Percentiles rank a stretch among this genome's conserved stretches.
These are phyloP conservation scores for Saguinus imperator DNA, from an alignment of 2,113 vertebrate species.

Conservation along the genomic window DNA sequence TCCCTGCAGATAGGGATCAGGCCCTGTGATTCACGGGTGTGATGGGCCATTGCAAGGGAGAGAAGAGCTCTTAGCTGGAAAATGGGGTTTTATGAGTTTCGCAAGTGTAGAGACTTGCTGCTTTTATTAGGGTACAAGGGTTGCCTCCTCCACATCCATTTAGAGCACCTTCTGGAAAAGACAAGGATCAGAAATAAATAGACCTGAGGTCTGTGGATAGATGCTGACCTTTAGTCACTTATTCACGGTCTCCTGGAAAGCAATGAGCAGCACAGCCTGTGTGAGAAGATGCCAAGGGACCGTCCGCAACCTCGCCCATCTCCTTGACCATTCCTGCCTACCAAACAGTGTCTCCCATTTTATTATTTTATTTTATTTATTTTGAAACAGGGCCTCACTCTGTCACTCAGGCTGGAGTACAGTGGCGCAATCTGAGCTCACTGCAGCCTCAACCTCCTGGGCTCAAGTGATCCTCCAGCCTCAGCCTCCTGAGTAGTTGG, in stretches of 20 bases:
- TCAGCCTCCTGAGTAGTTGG: too few relatives aligned
- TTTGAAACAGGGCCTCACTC: too few relatives aligned
- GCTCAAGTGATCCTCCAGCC: too few relatives aligned
- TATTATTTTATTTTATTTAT: too few relatives aligned
- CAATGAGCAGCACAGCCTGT: rapidly evolving
- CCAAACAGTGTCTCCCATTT: rapidly evolving
- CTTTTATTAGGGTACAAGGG: not conserved
- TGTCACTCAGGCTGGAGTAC: too few relatives aligned
- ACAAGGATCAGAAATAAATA: not conserved
- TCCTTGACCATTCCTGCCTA: not conserved
- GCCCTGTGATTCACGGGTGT: rapidly evolving
- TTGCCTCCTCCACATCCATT: not conserved
- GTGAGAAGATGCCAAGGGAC: not conserved
- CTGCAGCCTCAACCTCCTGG: too few relatives aligned
- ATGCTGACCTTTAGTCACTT: constrained; percentile 31
- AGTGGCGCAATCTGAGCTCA: too few relatives aligned
- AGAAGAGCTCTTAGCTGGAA: not conserved
- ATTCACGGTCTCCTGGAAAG: not conserved
- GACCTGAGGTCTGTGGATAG: not conserved
- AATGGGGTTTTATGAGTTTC: not conserved
- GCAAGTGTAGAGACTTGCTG: rapidly evolving
- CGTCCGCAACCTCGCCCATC: not conserved
- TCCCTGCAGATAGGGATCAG: not conserved
- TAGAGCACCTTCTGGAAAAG: not conserved
- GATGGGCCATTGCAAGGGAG: too few relatives aligned